phyloP scores from a whole-genome alignment of 2,888 invertebrate species.

The Hypena proboscidalis region DNA sequence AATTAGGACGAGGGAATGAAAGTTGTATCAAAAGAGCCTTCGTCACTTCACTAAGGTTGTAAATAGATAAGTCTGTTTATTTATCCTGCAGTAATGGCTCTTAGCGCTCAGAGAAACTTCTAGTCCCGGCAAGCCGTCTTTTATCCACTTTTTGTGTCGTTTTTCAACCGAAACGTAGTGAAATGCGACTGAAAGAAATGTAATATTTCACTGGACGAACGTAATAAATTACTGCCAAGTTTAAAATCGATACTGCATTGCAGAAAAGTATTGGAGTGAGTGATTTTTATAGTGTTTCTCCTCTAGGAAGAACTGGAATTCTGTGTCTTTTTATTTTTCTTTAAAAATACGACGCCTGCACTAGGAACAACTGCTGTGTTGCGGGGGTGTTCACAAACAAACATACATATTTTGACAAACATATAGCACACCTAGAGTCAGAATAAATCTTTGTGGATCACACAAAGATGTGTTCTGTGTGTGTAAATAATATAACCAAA shows the following conservation, averaged over 20 bases:
- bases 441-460: no score
- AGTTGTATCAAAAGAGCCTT: constrained; percentile 18
- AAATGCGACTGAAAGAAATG: constrained; percentile 36
- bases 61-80: constrained; percentile 39
- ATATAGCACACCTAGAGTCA: no score
- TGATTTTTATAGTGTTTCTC: background rate
- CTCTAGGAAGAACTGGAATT: no score
- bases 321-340: no score
- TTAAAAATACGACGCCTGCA: no score
- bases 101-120: constrained; percentile 30
- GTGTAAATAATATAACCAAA: no score
- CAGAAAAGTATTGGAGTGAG: background rate
- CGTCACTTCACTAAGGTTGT: constrained; percentile 10
- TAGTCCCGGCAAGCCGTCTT: constrained; percentile 15
- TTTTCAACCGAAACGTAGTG: constrained; percentile 36
- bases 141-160: constrained; percentile 29
- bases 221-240: constrained; percentile 34
- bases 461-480: no score
- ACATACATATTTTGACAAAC: no score
- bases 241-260: constrained; percentile 14
- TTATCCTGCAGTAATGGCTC: constrained; percentile 33
- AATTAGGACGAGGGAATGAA: constrained; percentile 18
- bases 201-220: constrained; percentile 40
- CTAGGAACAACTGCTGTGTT: no score
- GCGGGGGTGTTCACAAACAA: no score